Base-by-base conservation (phyloP, 23 tunicate species). In the Trididemnum clinides region DNA sequence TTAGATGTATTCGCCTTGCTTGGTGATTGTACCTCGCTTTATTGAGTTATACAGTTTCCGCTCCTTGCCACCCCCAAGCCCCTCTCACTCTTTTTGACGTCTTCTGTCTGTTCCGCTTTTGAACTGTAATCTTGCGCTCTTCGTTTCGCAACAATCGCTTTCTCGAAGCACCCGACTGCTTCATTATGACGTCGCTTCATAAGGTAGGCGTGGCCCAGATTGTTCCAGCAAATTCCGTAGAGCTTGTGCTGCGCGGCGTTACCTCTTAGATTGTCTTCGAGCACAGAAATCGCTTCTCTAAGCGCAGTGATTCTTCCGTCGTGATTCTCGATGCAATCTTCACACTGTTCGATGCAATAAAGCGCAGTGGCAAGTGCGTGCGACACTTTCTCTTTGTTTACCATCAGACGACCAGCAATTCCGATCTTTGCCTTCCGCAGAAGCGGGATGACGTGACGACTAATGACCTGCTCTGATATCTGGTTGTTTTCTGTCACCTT, bases 121-220 rank as follows among this genome's bases (percentile, higher is more conserved):
- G 65, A 12, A 31, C 51, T 66, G 28, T 78, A 78, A 28, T 78
- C 66, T 78, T 78, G 36, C 5, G 83, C 83, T 51, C 31, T 51
- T 66, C 51, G 64, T 66, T 78, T 78, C 35, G 85, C 73, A 2
- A 54, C 51, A 38, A 81, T 63, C 12, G 85, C 85, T 81, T 81
- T 28, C 2, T 28, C 12, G 51, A 81, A 81, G 4, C 21, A 33
- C 30, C 57, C 34, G 20, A 12, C 15, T 2, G 85, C 85, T 2
- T 81, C 85, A 31, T 64, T 64, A 20, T 25, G 34, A 18, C 85
- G 73, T 5, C 22, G 33, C 20, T 34, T 32, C 50, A 81, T 5
- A 29, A 62, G 22, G 33, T 62, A 62, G 22, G 85, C 64, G 74
- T 62, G 73, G 18, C 85, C 85, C 19, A 81, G 85, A 34, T 81